These are phyloP conservation scores for Andrena dorsata DNA, from an alignment of 2,888 invertebrate genomes.

Conservation along the genomic window DNA sequence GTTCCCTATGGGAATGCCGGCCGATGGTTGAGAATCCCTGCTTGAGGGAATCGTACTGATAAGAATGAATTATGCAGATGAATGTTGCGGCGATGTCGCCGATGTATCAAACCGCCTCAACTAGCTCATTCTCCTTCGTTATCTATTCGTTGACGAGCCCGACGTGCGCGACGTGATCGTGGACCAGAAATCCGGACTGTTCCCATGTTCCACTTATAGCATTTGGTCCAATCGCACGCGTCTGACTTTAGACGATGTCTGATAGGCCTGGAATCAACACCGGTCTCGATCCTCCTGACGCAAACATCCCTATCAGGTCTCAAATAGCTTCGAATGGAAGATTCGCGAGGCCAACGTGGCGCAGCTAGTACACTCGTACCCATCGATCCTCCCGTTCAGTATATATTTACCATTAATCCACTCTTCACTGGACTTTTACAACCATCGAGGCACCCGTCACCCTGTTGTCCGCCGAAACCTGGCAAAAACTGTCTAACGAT, in stretches of 20 bases:
- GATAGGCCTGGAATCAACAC: constrained; percentile 71
- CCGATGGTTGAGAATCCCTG: constrained; percentile 78
- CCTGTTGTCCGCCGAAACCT: constrained; percentile 10
- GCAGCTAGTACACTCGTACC: too few relatives aligned
- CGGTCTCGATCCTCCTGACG: constrained; percentile 55
- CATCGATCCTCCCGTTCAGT: background rate
- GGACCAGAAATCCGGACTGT: constrained; percentile 83
- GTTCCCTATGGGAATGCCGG: background rate
- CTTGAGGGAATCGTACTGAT: constrained; percentile 81
- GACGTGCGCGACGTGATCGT: constrained; percentile 82
- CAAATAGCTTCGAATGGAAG: constrained; percentile 32
- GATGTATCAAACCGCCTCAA: constrained; percentile 83
- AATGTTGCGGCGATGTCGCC: constrained; percentile 84
- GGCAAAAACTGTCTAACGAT: constrained; percentile 11
- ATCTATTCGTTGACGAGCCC: constrained; percentile 83
- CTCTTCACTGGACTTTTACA: background rate
- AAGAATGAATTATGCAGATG: constrained; percentile 84
- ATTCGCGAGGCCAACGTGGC: constrained; percentile 5
- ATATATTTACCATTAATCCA: background rate
- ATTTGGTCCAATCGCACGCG: constrained; percentile 76
- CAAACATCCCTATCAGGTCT: constrained; percentile 64
- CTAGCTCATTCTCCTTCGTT: constrained; percentile 84
- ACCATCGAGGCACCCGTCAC: background rate
- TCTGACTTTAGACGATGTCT: constrained; percentile 76
- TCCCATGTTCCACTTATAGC: constrained; percentile 83